Percentiles rank a stretch among this genome's conserved stretches.
These are phyloP conservation scores for Laupala kohalensis DNA, from an alignment of 1,140 invertebrate species.

Conservation along the genomic window DNA sequence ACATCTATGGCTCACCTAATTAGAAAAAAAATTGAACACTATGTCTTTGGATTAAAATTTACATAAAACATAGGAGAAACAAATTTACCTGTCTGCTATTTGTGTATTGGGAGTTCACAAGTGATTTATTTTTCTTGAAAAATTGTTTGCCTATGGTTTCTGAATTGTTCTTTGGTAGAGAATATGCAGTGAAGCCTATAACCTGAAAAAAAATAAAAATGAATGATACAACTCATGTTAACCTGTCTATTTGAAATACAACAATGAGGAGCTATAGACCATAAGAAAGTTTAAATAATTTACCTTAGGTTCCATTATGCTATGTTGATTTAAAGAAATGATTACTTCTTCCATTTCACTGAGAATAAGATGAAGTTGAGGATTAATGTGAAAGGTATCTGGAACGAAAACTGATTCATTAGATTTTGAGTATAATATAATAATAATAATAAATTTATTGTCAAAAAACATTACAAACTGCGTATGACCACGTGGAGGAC, in stretches of 20 bases:
- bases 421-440: background rate
- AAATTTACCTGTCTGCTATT: constrained; percentile 68
- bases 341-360: constrained; percentile 75
- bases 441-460: no score
- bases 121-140: constrained; percentile 78
- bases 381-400: constrained; percentile 91
- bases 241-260: background rate
- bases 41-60: background rate
- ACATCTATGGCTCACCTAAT: constrained; percentile 47
- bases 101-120: constrained; percentile 82
- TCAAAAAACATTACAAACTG: no score
- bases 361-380: constrained; percentile 68
- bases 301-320: constrained; percentile 78
- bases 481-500: no score
- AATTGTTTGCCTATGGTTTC: constrained; percentile 58
- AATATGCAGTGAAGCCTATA: constrained; percentile 84
- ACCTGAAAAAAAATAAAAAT: constrained; percentile 38
- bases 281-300: background rate
- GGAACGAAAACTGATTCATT: constrained; percentile 21
- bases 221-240: background rate
- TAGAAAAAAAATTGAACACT: background rate
- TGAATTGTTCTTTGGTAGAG: constrained; percentile 52
- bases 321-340: constrained; percentile 79
- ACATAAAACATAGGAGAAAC: background rate
- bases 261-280: background rate